Percentiles rank a stretch among this genome's conserved stretches.
These are phyloP conservation scores for Embidobia sp. DNA, from an alignment of 2,888 invertebrate species.

Conservation along the genomic window DNA sequence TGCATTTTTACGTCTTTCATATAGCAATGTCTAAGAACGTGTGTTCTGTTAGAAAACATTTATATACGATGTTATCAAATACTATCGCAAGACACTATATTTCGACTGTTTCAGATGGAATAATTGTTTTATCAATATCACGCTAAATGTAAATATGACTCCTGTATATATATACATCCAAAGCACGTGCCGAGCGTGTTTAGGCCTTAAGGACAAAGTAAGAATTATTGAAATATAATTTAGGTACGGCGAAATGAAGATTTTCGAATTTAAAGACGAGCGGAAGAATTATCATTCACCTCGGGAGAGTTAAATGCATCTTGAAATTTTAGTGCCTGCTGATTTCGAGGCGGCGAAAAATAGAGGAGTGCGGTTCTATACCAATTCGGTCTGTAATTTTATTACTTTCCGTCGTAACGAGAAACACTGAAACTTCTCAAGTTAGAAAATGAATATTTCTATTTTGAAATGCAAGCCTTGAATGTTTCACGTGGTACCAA, in stretches of 20 bases:
- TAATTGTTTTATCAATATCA: slow-evolving; percentile 58
- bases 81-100: slow-evolving; percentile 48
- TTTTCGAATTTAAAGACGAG: slow-evolving; percentile 48
- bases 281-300: slow-evolving; percentile 11
- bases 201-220: slow-evolving; percentile 47
- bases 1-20: slow-evolving; percentile 47
- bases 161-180: slow-evolving; percentile 32
- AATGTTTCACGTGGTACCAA: slow-evolving; percentile 15
- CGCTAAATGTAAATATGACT: slow-evolving; percentile 54
- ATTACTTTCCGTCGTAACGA: background rate
- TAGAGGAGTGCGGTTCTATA: background rate
- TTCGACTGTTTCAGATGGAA: slow-evolving; percentile 59
- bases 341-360: background rate
- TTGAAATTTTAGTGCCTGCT: slow-evolving; percentile 36
- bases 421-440: background rate
- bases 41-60: slow-evolving; percentile 55
- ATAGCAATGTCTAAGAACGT: slow-evolving; percentile 34
- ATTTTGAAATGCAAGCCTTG: slow-evolving; percentile 5
- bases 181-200: slow-evolving; percentile 20
- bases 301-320: slow-evolving; percentile 35
- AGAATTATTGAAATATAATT: slow-evolving; percentile 37
- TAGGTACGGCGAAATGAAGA: slow-evolving; percentile 31
- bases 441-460: slow-evolving; percentile 5
- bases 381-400: background rate
- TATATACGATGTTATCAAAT: slow-evolving; percentile 61